Conservation (phyloP, 2,888 invertebrate species). For the Callinectes sapidus region DNA sequence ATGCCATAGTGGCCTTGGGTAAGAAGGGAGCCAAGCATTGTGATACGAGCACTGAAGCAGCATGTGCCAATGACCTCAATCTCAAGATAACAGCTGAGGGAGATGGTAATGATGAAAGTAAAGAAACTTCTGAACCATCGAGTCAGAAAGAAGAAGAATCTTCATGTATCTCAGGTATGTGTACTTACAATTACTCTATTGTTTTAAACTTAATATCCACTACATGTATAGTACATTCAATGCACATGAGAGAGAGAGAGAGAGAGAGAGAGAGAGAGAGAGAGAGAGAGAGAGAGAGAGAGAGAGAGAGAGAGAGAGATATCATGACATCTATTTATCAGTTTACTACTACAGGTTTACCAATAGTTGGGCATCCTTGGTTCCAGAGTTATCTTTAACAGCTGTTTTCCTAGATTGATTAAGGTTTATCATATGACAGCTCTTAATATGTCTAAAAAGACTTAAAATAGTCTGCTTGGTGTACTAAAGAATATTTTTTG, state of each 20-base stretch:
- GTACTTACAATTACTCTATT: neutral
- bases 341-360: too few relatives aligned
- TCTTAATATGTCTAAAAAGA: too few relatives aligned
- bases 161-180: conserved; percentile 46
- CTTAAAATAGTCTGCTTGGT: too few relatives aligned
- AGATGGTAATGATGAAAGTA: conserved; percentile 42
- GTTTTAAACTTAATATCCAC: neutral
- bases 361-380: too few relatives aligned
- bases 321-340: too few relatives aligned
- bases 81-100: conserved; percentile 36
- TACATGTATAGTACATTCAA: neutral
- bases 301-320: too few relatives aligned
- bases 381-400: too few relatives aligned
- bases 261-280: too few relatives aligned
- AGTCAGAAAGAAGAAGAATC: conserved; percentile 52
- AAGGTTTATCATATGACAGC: too few relatives aligned
- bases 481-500: too few relatives aligned
- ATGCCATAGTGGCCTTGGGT: conserved; percentile 61
- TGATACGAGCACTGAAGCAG: conserved; percentile 45
- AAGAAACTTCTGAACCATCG: conserved; percentile 38
- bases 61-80: conserved; percentile 36
- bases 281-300: too few relatives aligned
- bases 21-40: conserved; percentile 61
- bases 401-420: too few relatives aligned
- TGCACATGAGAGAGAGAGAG: neutral